phyloP scores from a whole-genome alignment of 2,888 invertebrate species.

The Ornithoptera priamus region DNA sequence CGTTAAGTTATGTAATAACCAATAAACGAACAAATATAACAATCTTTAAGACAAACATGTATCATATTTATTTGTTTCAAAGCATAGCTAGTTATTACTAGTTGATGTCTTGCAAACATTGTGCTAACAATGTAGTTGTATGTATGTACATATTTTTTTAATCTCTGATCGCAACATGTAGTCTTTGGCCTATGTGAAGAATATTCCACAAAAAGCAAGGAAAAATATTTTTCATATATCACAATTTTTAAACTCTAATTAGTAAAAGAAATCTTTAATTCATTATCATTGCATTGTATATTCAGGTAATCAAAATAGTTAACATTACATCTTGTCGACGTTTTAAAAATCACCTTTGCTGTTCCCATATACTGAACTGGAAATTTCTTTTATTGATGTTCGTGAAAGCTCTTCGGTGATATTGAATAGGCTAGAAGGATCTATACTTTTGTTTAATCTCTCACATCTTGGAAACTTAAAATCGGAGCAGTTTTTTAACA shows the following conservation, averaged over 20 bases:
- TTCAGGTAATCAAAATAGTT: background rate
- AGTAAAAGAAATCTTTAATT: background rate
- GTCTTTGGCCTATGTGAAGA: too few species aligned
- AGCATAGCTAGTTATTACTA: too few species aligned
- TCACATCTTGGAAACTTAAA: slow-evolving; percentile 60
- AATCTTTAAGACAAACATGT: too few species aligned
- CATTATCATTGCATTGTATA: background rate
- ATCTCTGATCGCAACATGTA: too few species aligned
- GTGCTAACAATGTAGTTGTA: too few species aligned
- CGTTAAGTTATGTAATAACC: too few species aligned
- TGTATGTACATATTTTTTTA: too few species aligned
- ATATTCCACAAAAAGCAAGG: too few species aligned
- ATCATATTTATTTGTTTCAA: too few species aligned
- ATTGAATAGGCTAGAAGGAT: slow-evolving; percentile 46
- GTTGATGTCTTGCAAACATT: too few species aligned
- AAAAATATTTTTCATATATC: too few species aligned
- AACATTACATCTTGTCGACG: background rate
- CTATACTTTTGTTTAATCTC: slow-evolving; percentile 39
- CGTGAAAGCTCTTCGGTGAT: slow-evolving; percentile 53
- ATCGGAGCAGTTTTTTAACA: slow-evolving; percentile 45
- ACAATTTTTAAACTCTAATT: background rate
- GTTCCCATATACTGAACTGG: background rate
- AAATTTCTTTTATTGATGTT: slow-evolving; percentile 10
- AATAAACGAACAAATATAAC: too few species aligned
- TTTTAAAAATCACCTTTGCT: slow-evolving; percentile 22